Conservation (phyloP, 2,113 vertebrate species). For the Electrona antarctica region DNA sequence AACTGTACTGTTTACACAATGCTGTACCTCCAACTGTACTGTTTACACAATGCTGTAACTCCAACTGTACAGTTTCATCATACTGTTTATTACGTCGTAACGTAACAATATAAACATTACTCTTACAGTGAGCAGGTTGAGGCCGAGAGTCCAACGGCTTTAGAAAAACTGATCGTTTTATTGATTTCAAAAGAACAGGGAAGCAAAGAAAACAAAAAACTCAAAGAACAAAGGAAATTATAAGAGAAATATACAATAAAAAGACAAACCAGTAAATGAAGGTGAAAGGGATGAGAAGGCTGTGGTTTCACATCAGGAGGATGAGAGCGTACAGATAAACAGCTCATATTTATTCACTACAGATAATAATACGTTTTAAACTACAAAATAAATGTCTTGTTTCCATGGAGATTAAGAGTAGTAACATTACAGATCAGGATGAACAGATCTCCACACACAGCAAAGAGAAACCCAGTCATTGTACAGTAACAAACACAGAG, state of each 20-base stretch:
- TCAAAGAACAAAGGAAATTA: slow-evolving; percentile 46
- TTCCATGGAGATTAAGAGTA: no score
- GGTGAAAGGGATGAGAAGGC: slow-evolving; percentile 34
- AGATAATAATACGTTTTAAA: not conserved
- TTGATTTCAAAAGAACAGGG: slow-evolving; percentile 68
- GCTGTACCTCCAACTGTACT: no score
- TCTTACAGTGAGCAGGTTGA: no score
- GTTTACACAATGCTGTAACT: no score
- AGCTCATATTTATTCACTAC: slow-evolving; percentile 8
- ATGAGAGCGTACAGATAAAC: slow-evolving; percentile 3
- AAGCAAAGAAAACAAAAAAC: slow-evolving; percentile 51
- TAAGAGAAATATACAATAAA: slow-evolving; percentile 59
- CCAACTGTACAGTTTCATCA: no score
- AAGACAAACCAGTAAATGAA: slow-evolving; percentile 4
- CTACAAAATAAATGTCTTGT: no score
- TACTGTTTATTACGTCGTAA: no score
- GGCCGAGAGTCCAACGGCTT: slow-evolving; percentile 27
- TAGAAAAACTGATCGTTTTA: slow-evolving; percentile 75
- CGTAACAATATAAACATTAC: no score
- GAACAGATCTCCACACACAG: slow-evolving; percentile 7
- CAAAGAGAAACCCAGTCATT: no score
- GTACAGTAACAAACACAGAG: no score
- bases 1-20: no score
- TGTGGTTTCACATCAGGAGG: slow-evolving; percentile 9
- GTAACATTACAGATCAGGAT: no score